Percentiles rank a stretch among this genome's conserved stretches.
Conservation (phyloP, 1,140 invertebrate species). For the Littorina saxatilis region DNA sequence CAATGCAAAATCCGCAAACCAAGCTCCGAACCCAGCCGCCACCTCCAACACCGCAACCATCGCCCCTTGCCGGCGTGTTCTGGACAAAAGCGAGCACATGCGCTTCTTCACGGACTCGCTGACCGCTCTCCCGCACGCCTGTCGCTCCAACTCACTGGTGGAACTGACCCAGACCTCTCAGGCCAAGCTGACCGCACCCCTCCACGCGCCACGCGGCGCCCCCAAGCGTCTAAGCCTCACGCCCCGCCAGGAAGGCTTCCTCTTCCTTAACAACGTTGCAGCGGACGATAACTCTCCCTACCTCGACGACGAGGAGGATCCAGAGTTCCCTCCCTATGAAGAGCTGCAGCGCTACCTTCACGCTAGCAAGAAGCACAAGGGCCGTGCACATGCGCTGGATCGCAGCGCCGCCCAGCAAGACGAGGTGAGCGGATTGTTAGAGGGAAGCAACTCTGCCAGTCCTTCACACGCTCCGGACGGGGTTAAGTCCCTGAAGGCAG, state of each 20-base stretch:
- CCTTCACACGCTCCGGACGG: neutral
- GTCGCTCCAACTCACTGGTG: constrained; percentile 57
- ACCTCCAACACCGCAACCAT: neutral
- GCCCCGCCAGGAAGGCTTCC: constrained; percentile 61
- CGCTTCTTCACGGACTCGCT: constrained; percentile 40
- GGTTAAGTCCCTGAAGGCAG: neutral
- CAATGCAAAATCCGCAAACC: neutral
- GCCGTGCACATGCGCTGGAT: neutral
- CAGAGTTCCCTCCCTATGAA: constrained; percentile 20
- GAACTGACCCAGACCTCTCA: constrained; percentile 48
- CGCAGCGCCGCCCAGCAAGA: constrained; percentile 8
- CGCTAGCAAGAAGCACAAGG: constrained; percentile 15
- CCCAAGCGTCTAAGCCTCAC: constrained; percentile 61
- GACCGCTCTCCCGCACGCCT: constrained; percentile 27
- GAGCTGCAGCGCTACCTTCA: constrained; percentile 23
- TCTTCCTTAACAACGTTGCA: constrained; percentile 52
- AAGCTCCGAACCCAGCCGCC: neutral
- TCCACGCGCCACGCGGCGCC: neutral
- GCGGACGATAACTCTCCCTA: constrained; percentile 46
- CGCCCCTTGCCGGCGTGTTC: neutral
- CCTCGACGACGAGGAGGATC: constrained; percentile 33
- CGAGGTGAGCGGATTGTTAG: constrained; percentile 20
- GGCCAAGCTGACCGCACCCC: constrained; percentile 36
- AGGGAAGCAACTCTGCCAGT: neutral
- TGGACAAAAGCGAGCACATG: constrained; percentile 33